Evolutionary conservation across 2,888 invertebrate genomes (phyloP), one percentile per base, ranked within the genome.

Genomic region (Ernsta delagoae): DNA sequence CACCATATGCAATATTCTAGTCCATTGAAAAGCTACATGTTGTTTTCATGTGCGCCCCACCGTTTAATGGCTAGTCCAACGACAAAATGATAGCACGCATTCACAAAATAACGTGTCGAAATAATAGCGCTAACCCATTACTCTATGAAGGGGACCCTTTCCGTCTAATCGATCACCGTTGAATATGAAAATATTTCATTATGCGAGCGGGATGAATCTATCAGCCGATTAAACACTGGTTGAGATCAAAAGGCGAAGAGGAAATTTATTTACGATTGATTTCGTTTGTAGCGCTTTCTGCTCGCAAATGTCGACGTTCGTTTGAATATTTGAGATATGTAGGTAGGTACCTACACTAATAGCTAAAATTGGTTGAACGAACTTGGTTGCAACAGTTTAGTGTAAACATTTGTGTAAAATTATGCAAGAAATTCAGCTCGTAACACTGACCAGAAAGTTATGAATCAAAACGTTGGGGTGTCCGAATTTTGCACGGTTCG

Each of bases 401-500:
- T 31, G 31, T 31, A 31, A 31, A 31, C 31, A 31, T 31, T 31
- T 31, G 31, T 31, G 31, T 31, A 31, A 24, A 24, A 24, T 31
- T 31, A 31, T 31, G 31, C 31, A 31, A 31, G 31, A 31, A 31
- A 31, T 31, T 31, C 31, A 31, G 9, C 7, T 41, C 48, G 68
- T 62, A 73, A 71, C 67, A 78, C 82, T 87, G 89, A 88, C 90
- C 88, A 82, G 85, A 76, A 79, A 79, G 77, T 79, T 75, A 77
- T 75, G 78, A 74, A 66, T 61, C 70, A 76, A 76, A 79, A 81
- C 78, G 62, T 61, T 72, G 81, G 76, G 79, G 78, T 79, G 80
- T 81, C 79, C 83, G 81, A 87, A 91, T 91, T 91, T 84, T 84
- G 83, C 82, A 90, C 86, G 91, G 90, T 86, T 80, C 83, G 85